Evolutionary conservation across 1,140 invertebrate species (phyloP).

Genomic region (Acromyrmex charruanus): DNA sequence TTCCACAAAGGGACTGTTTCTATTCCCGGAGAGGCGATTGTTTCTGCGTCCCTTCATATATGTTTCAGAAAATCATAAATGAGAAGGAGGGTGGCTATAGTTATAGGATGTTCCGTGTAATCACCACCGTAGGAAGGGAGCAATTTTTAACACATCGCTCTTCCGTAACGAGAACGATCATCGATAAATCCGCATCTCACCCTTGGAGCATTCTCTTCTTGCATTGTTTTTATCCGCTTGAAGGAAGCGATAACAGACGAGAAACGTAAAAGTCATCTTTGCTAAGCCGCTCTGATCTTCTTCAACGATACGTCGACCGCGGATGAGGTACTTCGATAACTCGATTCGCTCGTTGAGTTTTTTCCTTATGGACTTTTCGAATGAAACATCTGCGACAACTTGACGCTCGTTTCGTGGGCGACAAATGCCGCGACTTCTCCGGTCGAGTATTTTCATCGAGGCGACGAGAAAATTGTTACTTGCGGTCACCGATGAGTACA

Average conservation of each 20-base stretch:
- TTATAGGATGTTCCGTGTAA: constrained; percentile 8
- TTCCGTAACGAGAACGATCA: constrained; percentile 41
- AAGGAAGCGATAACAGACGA: constrained; percentile 36
- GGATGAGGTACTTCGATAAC: constrained; percentile 24
- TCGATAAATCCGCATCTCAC: constrained; percentile 23
- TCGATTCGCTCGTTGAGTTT: constrained; percentile 49
- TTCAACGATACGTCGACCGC: constrained; percentile 27
- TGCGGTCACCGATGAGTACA: constrained; percentile 1
- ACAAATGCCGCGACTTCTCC: constrained; percentile 43
- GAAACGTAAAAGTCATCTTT: constrained; percentile 53
- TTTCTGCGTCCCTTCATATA: constrained; percentile 23
- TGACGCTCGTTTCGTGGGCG: constrained; percentile 27
- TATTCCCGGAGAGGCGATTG: constrained; percentile 44
- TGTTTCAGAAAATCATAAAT: constrained; percentile 41
- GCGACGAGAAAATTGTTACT: constrained; percentile 47
- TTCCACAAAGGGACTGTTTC: constrained; percentile 38
- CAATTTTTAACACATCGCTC: constrained; percentile 46
- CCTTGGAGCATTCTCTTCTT: neutral
- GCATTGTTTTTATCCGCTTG: constrained; percentile 35
- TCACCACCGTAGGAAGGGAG: neutral
- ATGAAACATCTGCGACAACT: constrained; percentile 54
- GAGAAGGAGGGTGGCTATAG: neutral
- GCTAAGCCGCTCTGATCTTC: constrained; percentile 18
- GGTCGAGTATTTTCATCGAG: constrained; percentile 2
- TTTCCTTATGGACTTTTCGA: constrained; percentile 30